Percentiles rank a stretch among this genome's conserved stretches.
Conservation (phyloP, 2,113 vertebrate genomes). For the Phalacrocorax aristotelis region DNA sequence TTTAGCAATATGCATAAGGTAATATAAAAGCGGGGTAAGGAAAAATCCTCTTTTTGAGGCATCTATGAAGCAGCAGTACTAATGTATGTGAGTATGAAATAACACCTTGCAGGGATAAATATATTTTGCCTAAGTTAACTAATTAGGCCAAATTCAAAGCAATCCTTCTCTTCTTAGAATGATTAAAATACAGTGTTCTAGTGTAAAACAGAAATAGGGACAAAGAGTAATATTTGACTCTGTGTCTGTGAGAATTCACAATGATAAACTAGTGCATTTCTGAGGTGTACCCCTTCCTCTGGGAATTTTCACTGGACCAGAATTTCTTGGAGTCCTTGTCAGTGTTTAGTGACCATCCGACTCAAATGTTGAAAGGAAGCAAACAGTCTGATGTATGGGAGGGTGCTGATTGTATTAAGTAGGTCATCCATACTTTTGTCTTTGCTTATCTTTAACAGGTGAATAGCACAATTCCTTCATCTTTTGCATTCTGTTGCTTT, state of each 20-base stretch:
- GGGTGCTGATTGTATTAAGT: background rate
- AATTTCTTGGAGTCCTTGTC: background rate
- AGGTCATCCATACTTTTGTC: background rate
- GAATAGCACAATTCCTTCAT: background rate
- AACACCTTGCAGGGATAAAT: background rate
- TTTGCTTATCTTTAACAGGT: background rate
- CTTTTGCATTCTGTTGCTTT: background rate
- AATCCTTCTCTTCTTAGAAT: background rate
- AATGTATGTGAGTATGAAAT: background rate
- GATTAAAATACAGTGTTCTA: background rate
- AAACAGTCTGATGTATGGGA: background rate
- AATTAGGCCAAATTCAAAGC: background rate
- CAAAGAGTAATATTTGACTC: background rate
- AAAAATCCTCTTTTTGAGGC: background rate
- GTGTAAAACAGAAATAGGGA: background rate
- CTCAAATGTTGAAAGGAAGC: background rate
- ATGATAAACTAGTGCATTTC: background rate
- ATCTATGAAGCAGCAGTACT: background rate
- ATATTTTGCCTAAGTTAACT: background rate
- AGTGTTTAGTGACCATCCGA: background rate
- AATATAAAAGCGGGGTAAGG: background rate
- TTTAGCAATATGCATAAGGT: background rate
- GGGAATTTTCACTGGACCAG: background rate
- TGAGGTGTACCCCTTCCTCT: background rate
- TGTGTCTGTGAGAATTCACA: background rate